Evolutionary conservation across 2,888 invertebrate genomes (phyloP).

Genomic region (Achlya flavicornis): DNA sequence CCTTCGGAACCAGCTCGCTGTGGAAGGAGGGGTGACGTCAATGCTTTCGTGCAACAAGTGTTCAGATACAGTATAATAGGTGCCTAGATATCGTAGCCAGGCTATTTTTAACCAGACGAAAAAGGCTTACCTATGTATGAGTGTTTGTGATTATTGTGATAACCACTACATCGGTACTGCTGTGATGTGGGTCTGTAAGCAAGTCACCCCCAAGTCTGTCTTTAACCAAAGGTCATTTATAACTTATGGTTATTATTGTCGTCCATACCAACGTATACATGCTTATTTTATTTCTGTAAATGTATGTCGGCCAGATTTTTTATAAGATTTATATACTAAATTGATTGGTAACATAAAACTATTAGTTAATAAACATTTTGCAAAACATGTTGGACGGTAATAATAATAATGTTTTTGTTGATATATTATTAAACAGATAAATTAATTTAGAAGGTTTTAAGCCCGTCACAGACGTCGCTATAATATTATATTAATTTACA

Average conservation of each 20-base stretch:
- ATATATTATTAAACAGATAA: no score
- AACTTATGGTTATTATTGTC: conserved; percentile 2
- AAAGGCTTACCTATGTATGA: conserved; percentile 38
- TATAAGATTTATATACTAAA: no score
- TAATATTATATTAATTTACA: no score
- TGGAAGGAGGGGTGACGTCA: conserved; percentile 75
- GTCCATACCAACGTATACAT: not conserved
- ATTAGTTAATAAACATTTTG: no score
- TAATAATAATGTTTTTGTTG: no score
- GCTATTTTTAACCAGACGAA: conserved; percentile 73
- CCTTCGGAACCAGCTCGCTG: conserved; percentile 42
- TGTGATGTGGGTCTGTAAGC: not conserved
- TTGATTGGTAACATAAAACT: no score
- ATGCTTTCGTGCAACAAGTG: conserved; percentile 77
- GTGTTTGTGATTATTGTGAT: conserved; percentile 20
- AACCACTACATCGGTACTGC: not conserved
- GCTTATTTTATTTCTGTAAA: no score
- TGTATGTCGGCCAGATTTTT: no score
- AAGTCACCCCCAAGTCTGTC: conserved; percentile 8
- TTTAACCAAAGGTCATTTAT: not conserved
- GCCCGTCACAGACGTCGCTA: no score
- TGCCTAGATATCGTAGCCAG: conserved; percentile 53
- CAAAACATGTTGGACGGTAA: no score
- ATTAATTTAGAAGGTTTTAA: no score
- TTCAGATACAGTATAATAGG: conserved; percentile 60